Base-by-base conservation (phyloP, 2,797 vertebrate genomes). In the Kryptopterus vitreolus region DNA sequence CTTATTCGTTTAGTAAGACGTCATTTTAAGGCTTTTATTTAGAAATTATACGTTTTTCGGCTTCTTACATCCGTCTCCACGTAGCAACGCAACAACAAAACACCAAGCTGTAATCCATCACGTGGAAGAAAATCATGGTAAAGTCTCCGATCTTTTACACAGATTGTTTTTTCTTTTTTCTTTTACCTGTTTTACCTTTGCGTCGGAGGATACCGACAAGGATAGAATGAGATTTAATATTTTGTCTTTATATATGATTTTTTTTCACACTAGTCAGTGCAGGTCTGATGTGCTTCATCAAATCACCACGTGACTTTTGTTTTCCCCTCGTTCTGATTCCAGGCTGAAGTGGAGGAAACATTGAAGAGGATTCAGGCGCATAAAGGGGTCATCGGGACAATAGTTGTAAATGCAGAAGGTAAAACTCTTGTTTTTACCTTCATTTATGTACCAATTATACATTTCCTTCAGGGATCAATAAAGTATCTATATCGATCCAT, bases 341-440 rank as follows among this genome's bases (percentile, higher is more conserved):
- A 99, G 98, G 96, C 98, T 80, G 97, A 99, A 86, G 97, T 98
- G 10, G 97, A 98, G 65, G 97, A 99, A 88, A 99, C 97, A 0
- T 89, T 98, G 87, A 98, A 98, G 89, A 92, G 97, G 85, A 97
- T 99, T 85, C 96, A 98, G 91, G 86, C 93, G 82, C 96, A 98
- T 80, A 96, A 97, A 46, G 97, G 97, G 13, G 96, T 99, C 0
- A 95, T 96, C 82, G 98, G 97, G n/a, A 95, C 97, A 88, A 96
- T 99, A 53, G 91, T 99, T 22, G 95, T 96, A 12, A 99, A 97
- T 80, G 89, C 96, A 0, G 97, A 99, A 93, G 98, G 97, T 97
- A 89, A 73, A 46, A 18, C 0, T 35, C 20, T 33, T 66, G 1
- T 22, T 29, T 33, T 31, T 16, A 31, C 1, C 4, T 76, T 29